These are phyloP conservation scores for Barypeithes pellucidus DNA, from an alignment of 2,888 invertebrate species.

Conservation along the genomic window DNA sequence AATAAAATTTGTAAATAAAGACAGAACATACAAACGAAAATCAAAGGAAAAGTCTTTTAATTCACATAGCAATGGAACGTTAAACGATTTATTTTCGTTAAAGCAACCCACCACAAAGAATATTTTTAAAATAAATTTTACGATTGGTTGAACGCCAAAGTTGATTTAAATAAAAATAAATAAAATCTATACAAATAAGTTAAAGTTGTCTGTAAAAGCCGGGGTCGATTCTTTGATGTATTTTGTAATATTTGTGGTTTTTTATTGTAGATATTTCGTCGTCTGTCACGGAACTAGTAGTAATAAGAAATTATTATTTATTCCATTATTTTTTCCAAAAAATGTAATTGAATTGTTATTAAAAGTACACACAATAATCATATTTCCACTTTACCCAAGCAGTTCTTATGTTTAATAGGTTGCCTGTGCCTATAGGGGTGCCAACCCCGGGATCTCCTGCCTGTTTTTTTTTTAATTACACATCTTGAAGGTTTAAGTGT, in stretches of 20 bases:
- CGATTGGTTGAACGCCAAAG: slow-evolving; percentile 26
- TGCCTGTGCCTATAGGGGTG: no score
- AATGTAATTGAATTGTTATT: no score
- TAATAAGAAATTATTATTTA: no score
- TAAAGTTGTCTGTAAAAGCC: slow-evolving; percentile 25
- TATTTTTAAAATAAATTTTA: slow-evolving; percentile 35
- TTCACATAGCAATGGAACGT: slow-evolving; percentile 26
- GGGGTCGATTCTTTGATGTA: slow-evolving; percentile 26
- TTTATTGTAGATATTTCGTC: background rate
- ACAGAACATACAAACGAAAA: slow-evolving; percentile 31
- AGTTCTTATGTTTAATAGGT: no score
- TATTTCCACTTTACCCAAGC: no score
- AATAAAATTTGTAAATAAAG: slow-evolving; percentile 23
- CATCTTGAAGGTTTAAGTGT: no score
- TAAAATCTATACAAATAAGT: slow-evolving; percentile 25
- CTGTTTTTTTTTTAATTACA: no score
- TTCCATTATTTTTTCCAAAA: no score
- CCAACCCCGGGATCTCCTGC: no score
- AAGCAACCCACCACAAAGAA: slow-evolving; percentile 38
- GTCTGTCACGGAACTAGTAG: no score
- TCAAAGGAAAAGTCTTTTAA: slow-evolving; percentile 36
- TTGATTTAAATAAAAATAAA: slow-evolving; percentile 31
- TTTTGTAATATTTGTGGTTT: slow-evolving; percentile 7
- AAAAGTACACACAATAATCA: no score
- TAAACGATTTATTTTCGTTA: slow-evolving; percentile 37